Base-by-base conservation (phyloP, 2,888 invertebrate genomes). In the Stenolophus ochropezus region DNA sequence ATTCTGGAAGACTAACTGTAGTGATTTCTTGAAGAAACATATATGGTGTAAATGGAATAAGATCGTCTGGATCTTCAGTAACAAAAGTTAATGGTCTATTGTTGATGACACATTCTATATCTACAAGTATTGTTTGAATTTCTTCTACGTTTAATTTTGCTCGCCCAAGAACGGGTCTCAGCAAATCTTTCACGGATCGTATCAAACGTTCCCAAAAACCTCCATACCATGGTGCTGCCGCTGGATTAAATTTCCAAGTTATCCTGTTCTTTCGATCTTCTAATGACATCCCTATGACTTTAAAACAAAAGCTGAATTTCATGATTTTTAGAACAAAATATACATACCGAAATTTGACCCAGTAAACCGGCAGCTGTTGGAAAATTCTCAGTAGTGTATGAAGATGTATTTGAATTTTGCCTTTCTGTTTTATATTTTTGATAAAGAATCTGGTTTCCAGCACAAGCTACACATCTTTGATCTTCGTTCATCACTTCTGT, bases 141-240 rank as follows among this genome's bases (percentile, higher is more conserved):
- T 85, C 87, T 85, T 87, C 78, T 83, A 83, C 83, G 84, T 84
- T 71, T 58, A 82, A 42, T 18, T 84, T 84, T 3, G 86, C 84
- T 51, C 85, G 85, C 8, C 89, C 88, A 1, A 90, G 82, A 4
- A 87, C 84, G 75, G 86, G 85, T 8, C 86, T 80, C 18, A 90
- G 80, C 5, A 89, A 75, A 11, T 82, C 81, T 83, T 90, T 90
- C 3, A 89, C 51, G 3, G 87, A 65, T 5, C 87, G 85, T 8
- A 89, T 85, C 2, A 90, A 82, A 14, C 89, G 83, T 84, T 90
- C 89, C 86, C 88, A 90, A 83, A 87, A 88, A 49, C 90, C 89
- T 69, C 89, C 89, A 88, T 88, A 88, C 89, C 90, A 90, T 1
- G 89, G 84, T 3, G 89, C 87, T 0, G 85, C 83, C 2, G 88